Evolutionary conservation across 2,797 vertebrate species (phyloP).

Genomic region (Eidolon dupreanum): DNA sequence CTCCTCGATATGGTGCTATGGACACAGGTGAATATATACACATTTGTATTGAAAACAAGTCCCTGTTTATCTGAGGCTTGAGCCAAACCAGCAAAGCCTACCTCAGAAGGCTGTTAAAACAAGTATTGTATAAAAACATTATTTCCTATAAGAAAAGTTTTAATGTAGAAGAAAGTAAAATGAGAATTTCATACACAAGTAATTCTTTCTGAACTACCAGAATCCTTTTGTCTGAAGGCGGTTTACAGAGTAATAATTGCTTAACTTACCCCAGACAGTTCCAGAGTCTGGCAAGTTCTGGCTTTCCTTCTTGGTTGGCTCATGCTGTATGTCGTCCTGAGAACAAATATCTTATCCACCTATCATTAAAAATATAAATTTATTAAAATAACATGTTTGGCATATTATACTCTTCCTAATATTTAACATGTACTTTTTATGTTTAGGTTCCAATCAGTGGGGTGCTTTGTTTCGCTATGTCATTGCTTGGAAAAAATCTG

Average conservation of each 20-base stretch:
- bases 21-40: neutral
- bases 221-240: neutral
- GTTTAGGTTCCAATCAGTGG: neutral
- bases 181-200: neutral
- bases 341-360: conserved; percentile 61
- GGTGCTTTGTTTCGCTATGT: neutral
- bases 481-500: neutral
- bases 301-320: conserved; percentile 26
- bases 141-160: neutral
- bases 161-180: neutral
- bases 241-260: neutral
- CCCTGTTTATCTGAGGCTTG: neutral
- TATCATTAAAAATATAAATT: conserved; percentile 22
- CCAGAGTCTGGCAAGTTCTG: neutral
- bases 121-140: neutral
- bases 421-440: neutral
- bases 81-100: neutral
- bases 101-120: neutral
- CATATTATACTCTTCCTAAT: neutral
- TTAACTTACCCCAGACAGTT: conserved; percentile 49
- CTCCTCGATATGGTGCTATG: neutral
- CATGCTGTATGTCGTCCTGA: conserved; percentile 11
- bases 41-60: neutral
- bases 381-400: neutral
- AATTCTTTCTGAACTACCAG: neutral